phyloP scores from a whole-genome alignment of 2,113 vertebrate species.

The Sialia sialis region DNA sequence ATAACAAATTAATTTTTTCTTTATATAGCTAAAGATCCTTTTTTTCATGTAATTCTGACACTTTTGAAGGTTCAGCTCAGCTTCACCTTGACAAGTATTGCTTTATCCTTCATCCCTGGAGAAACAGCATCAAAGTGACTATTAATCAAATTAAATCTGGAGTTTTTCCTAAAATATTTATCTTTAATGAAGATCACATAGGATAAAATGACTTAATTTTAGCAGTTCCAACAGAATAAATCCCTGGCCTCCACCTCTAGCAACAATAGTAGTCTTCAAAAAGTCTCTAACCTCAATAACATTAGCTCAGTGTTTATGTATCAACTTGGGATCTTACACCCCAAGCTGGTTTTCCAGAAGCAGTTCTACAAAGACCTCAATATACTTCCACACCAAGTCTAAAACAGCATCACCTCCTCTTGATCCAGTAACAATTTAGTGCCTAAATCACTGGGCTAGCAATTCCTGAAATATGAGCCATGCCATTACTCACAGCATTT shows the following conservation, averaged over 20 bases:
- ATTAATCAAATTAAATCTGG: neutral
- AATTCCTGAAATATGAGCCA: neutral
- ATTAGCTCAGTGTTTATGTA: neutral
- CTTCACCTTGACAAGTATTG: neutral
- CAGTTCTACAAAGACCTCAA: neutral
- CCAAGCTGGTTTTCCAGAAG: neutral
- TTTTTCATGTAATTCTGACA: neutral
- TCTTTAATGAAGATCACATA: neutral
- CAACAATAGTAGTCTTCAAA: neutral
- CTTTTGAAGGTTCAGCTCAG: neutral
- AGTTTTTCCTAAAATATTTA: neutral
- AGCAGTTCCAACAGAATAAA: neutral
- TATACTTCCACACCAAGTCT: neutral
- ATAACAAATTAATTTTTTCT: neutral
- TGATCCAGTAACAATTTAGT: neutral
- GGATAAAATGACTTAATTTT: neutral
- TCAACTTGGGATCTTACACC: neutral
- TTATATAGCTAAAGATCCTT: neutral
- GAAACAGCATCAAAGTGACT: neutral
- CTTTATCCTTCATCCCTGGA: neutral
- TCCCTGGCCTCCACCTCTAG: neutral
- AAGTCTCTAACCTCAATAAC: neutral
- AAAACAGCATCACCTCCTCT: neutral
- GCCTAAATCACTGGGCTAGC: neutral
- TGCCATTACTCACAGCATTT: neutral